phyloP scores from a whole-genome alignment of 2,113 vertebrate genomes.

The Melanostigma gelatinosum region DNA sequence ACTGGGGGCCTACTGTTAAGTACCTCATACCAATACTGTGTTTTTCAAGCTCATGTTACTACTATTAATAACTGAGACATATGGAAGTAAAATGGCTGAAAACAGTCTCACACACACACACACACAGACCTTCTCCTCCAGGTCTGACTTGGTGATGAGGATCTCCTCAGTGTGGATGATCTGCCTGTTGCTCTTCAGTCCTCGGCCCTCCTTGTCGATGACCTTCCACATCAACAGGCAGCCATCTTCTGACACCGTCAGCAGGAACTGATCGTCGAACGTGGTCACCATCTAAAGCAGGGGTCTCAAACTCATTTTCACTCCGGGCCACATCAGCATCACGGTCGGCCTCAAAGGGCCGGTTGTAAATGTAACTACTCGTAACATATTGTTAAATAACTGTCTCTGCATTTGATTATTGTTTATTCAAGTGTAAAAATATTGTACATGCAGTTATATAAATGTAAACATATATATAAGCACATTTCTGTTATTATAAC shows the following conservation, averaged over 20 bases:
- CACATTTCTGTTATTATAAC: no score
- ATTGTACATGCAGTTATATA: no score
- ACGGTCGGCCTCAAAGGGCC: no score
- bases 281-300: constrained; percentile 90
- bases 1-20: no score
- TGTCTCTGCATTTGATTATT: no score
- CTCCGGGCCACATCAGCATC: no score
- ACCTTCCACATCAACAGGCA: constrained; percentile 92
- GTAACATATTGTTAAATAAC: no score
- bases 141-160: constrained; percentile 90
- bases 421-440: no score
- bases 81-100: not conserved
- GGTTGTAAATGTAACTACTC: no score
- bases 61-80: not conserved
- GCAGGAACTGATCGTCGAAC: constrained; percentile 89
- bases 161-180: constrained; percentile 89
- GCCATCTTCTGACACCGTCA: constrained; percentile 89
- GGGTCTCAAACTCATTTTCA: no score
- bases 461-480: no score
- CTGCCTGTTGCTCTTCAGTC: constrained; percentile 84
- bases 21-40: no score
- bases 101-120: not conserved
- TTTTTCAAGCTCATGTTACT: not conserved
- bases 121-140: constrained; percentile 89
- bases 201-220: constrained; percentile 85